Evolutionary conservation across 35 echinoderm and acorn worm genomes (phyloP).

Genomic region (Hemicentrotus pulcherrimus): DNA sequence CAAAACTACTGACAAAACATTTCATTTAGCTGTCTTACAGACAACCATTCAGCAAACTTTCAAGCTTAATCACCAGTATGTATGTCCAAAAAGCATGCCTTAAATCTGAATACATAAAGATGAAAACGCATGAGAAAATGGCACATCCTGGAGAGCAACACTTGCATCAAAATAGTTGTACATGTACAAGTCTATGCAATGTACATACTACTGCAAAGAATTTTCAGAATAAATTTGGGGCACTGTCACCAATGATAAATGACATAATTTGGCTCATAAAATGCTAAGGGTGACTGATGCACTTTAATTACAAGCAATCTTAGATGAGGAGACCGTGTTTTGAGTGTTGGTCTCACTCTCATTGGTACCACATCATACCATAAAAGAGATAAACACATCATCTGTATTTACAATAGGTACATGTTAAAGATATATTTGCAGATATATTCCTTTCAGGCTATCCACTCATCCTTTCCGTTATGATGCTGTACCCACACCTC

Average conservation of each 20-base stretch:
- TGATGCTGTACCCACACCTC: conserved; percentile 19
- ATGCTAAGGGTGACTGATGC: not conserved
- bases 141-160: not conserved
- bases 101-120: not conserved
- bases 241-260: not conserved
- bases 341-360: not conserved
- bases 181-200: no score
- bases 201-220: not conserved
- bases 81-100: not conserved
- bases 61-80: not conserved
- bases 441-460: not conserved
- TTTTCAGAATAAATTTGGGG: not conserved
- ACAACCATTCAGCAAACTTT: no score
- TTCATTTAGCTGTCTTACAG: no score
- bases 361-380: not conserved
- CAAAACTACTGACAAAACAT: no score
- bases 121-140: not conserved
- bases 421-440: not conserved
- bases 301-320: not conserved
- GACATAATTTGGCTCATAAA: not conserved
- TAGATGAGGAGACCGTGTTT: not conserved
- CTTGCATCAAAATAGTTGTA: no score
- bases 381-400: no score
- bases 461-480: conserved; percentile 9
- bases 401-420: not conserved